phyloP scores from a whole-genome alignment of 2,888 invertebrate genomes.

The Dryococelus australis region DNA sequence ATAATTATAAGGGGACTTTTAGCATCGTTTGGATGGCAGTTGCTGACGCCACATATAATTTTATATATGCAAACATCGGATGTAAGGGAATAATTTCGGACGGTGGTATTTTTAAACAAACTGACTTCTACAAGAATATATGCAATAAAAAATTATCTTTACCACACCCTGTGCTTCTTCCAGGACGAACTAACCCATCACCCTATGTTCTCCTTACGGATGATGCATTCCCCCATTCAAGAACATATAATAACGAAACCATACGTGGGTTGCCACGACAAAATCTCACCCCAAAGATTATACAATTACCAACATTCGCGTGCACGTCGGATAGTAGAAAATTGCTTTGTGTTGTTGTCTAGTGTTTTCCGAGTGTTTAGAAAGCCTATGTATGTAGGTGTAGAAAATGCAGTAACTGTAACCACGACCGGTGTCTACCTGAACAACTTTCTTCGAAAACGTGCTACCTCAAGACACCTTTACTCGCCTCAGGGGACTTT shows the following conservation, averaged over 20 bases:
- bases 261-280: no score
- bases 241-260: constrained; percentile 48
- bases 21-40: constrained; percentile 52
- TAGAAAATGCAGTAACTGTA: no score
- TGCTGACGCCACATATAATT: constrained; percentile 51
- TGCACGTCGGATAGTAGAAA: no score
- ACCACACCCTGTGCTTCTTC: constrained; percentile 44
- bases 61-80: constrained; percentile 32
- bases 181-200: constrained; percentile 44
- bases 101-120: constrained; percentile 27
- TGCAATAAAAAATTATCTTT: constrained; percentile 45
- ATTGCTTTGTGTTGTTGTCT: constrained; percentile 43
- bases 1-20: constrained; percentile 52
- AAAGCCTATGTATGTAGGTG: constrained; percentile 39
- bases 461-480: constrained; percentile 37
- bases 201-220: constrained; percentile 51
- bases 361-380: constrained; percentile 42
- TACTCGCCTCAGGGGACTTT: constrained; percentile 48
- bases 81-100: constrained; percentile 27
- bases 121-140: constrained; percentile 49
- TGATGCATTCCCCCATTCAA: constrained; percentile 46
- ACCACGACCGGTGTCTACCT: no score
- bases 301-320: no score
- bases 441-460: constrained; percentile 41
- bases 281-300: neutral